phyloP scores from a whole-genome alignment of 2,113 vertebrate species.

The Galemys pyrenaicus region DNA sequence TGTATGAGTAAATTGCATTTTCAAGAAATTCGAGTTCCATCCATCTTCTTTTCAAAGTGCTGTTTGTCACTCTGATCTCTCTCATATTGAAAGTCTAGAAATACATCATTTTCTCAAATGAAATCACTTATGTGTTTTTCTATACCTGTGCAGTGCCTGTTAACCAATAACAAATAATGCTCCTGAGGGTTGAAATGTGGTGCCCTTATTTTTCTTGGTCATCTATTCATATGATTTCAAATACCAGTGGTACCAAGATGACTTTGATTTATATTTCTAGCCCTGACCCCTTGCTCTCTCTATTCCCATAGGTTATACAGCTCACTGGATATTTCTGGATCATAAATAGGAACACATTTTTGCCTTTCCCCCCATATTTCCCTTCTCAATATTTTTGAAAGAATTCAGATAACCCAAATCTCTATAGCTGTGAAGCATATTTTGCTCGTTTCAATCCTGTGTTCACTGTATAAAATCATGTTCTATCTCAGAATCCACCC shows the following conservation, averaged over 20 bases:
- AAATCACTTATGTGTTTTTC: conserved; percentile 53
- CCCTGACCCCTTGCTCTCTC: not conserved
- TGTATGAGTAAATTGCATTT: conserved; percentile 31
- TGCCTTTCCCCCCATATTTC: not conserved
- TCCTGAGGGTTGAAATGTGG: not conserved
- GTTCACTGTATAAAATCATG: not conserved
- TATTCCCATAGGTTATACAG: not conserved
- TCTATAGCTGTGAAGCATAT: not conserved
- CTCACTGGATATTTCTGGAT: not conserved
- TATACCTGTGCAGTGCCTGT: not conserved
- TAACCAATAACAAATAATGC: conserved; percentile 39
- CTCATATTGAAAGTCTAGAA: conserved; percentile 23
- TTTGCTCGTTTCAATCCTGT: not conserved
- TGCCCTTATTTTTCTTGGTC: conserved; percentile 30
- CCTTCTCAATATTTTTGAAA: not conserved
- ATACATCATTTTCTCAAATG: conserved; percentile 30
- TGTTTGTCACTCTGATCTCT: conserved; percentile 5
- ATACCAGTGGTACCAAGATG: not conserved
- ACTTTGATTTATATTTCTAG: conserved; percentile 61
- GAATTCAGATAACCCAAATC: not conserved
- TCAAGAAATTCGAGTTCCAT: conserved; percentile 7
- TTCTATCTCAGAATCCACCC: not conserved
- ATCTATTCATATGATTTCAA: conserved; percentile 38
- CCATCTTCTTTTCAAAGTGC: not conserved
- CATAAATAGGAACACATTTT: not conserved